Evolutionary conservation across 2,113 vertebrate species (phyloP), one percentile per base, ranked within the genome.

Genomic region (Rhabdornis inornatus): DNA sequence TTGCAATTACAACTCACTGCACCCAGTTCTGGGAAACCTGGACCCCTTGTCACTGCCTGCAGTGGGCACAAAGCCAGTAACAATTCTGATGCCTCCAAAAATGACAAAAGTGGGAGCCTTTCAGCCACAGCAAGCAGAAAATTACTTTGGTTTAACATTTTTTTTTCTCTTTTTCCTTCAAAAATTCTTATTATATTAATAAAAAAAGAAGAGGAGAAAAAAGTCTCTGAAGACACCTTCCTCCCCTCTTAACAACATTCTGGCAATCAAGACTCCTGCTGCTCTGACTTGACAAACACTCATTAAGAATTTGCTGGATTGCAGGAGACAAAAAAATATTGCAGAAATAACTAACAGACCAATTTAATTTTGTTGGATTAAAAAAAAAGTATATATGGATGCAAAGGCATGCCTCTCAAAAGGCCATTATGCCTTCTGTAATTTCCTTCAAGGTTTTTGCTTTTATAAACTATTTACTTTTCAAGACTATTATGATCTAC

Each of bases 391-490:
- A 63, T 7, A 77, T 37, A 33, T 83, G 55, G 55, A 75, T 74
- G 39, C 49, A 80, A 82, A 87, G 39, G 47, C n/a, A 85, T 6
- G 22, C 15, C 27, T 75, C 78, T 74, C 56, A 89, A 87, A 77
- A 90, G 87, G 23, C 11, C 76, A 81, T 50, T 75, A 68, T 9
- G 6, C 8, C 17, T 85, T 70, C 72, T 33, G 42, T 44, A 85
- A 89, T 40, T 68, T 60, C 21, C 72, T 79, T 90, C 15, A 69
- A 66, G 65, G 35, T 28, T 90, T 94, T 66, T 74, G 39, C 40
- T 89, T 89, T 40, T 53, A 79, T 87, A 60, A 84, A 82, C 61
- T 56, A 83, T 86, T 81, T 91, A 83, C 49, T 92, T 90, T 84
- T 37, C 59, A 87, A 85, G 64, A 83, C 56, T 33, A 28, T 78